phyloP scores from a whole-genome alignment of 1,140 invertebrate species.

The Cyclina sinensis region DNA sequence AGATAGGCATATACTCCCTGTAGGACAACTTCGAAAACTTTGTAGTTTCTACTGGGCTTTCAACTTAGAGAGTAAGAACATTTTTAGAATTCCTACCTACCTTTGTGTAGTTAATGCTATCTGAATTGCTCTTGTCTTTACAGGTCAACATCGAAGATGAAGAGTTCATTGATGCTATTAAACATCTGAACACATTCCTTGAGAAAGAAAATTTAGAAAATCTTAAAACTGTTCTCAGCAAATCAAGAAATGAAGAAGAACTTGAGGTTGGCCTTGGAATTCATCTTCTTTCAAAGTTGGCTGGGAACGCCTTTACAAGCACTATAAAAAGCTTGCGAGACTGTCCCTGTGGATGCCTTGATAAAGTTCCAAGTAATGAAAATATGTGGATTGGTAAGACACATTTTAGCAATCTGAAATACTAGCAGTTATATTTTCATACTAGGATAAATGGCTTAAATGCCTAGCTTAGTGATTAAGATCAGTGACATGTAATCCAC shows the following conservation, averaged over 20 bases:
- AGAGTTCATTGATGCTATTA: not conserved
- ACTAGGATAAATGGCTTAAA: too few species aligned
- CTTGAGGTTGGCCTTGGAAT: not conserved
- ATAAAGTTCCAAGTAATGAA: not conserved
- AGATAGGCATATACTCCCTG: too few species aligned
- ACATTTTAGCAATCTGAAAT: not conserved
- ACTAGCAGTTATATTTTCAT: too few species aligned
- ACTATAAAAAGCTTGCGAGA: not conserved
- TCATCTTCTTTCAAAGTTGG: conserved; percentile 6
- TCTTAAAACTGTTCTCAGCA: not conserved
- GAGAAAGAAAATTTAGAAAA: conserved; percentile 6
- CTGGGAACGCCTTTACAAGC: not conserved
- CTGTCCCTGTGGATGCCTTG: not conserved
- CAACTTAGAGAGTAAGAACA: not conserved
- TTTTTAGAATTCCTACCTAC: not conserved
- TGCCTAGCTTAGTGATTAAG: too few species aligned
- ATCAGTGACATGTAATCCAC: too few species aligned
- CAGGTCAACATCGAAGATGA: not conserved
- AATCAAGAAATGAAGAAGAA: not conserved
- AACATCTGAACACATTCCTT: not conserved
- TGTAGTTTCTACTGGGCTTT: not conserved
- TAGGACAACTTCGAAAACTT: not conserved
- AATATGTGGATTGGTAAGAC: not conserved
- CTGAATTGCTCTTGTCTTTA: not conserved
- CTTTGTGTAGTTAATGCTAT: not conserved